Evolutionary conservation across 1,140 invertebrate genomes (phyloP).

Genomic region (Triops longicaudatus): DNA sequence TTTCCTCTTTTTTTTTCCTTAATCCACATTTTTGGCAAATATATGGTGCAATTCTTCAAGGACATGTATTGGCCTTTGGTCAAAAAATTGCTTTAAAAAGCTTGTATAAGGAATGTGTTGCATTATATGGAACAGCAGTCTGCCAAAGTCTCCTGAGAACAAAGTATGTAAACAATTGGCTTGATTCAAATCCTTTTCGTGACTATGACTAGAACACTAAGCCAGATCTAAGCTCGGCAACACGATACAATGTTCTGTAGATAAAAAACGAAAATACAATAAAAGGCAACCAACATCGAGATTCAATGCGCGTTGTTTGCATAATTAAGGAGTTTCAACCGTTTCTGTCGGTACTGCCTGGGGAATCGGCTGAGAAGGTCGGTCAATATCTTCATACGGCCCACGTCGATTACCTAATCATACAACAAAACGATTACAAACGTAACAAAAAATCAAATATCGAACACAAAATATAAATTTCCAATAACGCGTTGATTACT

Average conservation of each 20-base stretch:
- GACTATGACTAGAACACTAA: conserved; percentile 9
- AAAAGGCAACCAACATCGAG: too few relatives aligned
- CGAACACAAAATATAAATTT: too few relatives aligned
- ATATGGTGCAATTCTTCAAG: neutral
- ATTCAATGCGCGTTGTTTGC: too few relatives aligned
- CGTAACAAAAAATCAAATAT: too few relatives aligned
- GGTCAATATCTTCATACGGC: conserved; percentile 25
- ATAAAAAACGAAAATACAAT: too few relatives aligned
- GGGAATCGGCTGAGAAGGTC: neutral
- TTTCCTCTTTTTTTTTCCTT: too few relatives aligned
- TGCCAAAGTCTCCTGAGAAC: neutral
- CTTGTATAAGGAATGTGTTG: neutral
- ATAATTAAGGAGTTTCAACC: neutral
- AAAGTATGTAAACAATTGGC: too few relatives aligned
- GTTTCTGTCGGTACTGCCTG: neutral
- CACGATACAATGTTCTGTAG: neutral
- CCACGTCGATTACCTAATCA: conserved; percentile 18
- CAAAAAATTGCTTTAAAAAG: neutral
- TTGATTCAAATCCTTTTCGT: too few relatives aligned
- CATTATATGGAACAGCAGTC: neutral
- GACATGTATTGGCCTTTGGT: neutral
- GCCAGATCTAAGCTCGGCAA: neutral
- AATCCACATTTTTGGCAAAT: neutral
- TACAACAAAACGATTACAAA: too few relatives aligned
- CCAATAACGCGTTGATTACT: too few relatives aligned